phyloP scores from a whole-genome alignment of 2,888 invertebrate species.

The Camptogramma bilineatum region DNA sequence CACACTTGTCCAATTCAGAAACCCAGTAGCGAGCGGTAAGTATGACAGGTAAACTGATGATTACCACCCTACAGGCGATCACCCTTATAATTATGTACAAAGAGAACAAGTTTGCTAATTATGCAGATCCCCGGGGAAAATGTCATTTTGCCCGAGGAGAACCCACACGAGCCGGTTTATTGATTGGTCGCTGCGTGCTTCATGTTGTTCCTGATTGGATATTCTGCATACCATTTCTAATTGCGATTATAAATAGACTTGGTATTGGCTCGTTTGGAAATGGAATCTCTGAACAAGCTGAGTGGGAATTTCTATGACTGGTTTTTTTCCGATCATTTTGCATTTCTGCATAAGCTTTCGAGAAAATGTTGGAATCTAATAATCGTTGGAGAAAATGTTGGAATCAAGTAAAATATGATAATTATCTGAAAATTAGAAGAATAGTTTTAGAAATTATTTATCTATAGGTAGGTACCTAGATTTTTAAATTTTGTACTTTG shows the following conservation, averaged over 20 bases:
- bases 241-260: slow-evolving; percentile 34
- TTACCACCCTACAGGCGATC: slow-evolving; percentile 54
- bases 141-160: slow-evolving; percentile 55
- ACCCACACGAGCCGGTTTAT: slow-evolving; percentile 43
- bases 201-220: slow-evolving; percentile 41
- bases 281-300: slow-evolving; percentile 11
- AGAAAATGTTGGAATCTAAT: not conserved
- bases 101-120: slow-evolving; percentile 49
- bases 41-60: slow-evolving; percentile 56
- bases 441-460: too few species aligned
- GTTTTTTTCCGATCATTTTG: slow-evolving; percentile 6
- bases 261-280: slow-evolving; percentile 18
- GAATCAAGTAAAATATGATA: not conserved
- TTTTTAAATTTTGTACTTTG: too few species aligned
- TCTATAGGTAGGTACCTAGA: too few species aligned
- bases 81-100: slow-evolving; percentile 57
- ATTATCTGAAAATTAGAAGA: too few species aligned
- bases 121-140: slow-evolving; percentile 49
- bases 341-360: not conserved
- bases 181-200: slow-evolving; percentile 44
- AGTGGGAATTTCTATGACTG: not conserved
- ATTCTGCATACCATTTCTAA: slow-evolving; percentile 40
- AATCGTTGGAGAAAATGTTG: not conserved
- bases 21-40: slow-evolving; percentile 54
- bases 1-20: slow-evolving; percentile 23